These are phyloP conservation scores for Dioctria rufipes DNA, from an alignment of 2,888 invertebrate species.

Conservation along the genomic window DNA sequence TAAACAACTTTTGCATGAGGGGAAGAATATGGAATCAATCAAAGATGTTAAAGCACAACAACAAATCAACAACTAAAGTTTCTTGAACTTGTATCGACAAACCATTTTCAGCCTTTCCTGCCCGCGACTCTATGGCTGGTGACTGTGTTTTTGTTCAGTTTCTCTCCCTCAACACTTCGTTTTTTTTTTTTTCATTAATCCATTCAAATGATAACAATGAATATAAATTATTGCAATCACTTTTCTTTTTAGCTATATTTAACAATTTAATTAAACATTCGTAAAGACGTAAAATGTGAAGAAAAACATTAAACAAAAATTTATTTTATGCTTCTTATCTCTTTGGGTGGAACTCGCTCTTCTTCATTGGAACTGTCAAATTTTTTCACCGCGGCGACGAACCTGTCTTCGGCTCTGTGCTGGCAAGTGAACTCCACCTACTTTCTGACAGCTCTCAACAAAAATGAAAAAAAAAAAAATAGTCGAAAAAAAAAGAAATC, in stretches of 20 bases:
- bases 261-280: no score
- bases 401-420: conserved; percentile 51
- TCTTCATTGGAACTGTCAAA: conserved; percentile 48
- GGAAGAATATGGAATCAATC: neutral
- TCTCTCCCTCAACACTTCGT: neutral
- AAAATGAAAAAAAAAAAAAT: no score
- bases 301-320: neutral
- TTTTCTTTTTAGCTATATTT: neutral
- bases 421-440: conserved; percentile 56
- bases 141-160: no score
- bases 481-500: conserved; percentile 38
- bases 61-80: neutral
- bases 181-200: neutral
- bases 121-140: neutral
- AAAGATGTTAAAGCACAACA: neutral
- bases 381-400: conserved; percentile 51
- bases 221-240: neutral
- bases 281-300: neutral
- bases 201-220: neutral
- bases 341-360: conserved; percentile 47
- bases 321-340: neutral
- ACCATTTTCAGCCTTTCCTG: neutral
- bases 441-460: conserved; percentile 55
- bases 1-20: no score
- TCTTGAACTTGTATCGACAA: conserved; percentile 2